phyloP scores from a whole-genome alignment of 1,140 invertebrate species.

The Cepaea nemoralis region DNA sequence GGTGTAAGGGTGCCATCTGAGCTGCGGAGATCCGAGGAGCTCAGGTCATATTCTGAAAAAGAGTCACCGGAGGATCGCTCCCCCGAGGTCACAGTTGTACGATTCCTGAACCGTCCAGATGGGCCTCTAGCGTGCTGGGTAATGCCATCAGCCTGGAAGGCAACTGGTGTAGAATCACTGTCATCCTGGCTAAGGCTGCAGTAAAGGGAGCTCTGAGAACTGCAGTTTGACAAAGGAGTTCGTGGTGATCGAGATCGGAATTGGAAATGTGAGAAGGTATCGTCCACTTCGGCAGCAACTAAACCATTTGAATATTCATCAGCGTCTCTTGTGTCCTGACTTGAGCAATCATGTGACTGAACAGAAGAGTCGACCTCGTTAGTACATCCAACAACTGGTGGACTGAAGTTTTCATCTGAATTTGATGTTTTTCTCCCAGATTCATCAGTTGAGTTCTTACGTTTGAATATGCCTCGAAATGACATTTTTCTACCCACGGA shows the following conservation, averaged over 20 bases:
- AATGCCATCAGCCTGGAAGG: neutral
- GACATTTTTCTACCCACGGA: conserved; percentile 55
- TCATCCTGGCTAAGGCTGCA: conserved; percentile 19
- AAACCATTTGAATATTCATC: neutral
- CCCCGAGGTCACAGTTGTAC: neutral
- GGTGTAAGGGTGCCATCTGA: conserved; percentile 43
- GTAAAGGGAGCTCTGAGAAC: neutral
- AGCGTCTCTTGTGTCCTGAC: no score
- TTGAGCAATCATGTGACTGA: no score
- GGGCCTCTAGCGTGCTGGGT: conserved; percentile 16
- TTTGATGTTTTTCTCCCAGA: conserved; percentile 30
- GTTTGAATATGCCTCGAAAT: conserved; percentile 58
- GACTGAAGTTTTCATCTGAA: conserved; percentile 51
- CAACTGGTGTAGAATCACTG: neutral
- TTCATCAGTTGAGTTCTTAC: conserved; percentile 51
- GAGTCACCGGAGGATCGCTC: conserved; percentile 14
- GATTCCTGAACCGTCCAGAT: neutral
- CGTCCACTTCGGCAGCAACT: neutral
- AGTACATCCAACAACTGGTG: conserved; percentile 57
- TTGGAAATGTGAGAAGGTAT: neutral
- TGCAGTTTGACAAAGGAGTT: conserved; percentile 1
- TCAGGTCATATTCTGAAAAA: conserved; percentile 35
- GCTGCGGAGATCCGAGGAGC: conserved; percentile 17
- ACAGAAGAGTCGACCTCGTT: no score
- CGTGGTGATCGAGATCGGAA: neutral